Base-by-base conservation (phyloP, 1,140 invertebrate species). In the Zaprionus taronus region DNA sequence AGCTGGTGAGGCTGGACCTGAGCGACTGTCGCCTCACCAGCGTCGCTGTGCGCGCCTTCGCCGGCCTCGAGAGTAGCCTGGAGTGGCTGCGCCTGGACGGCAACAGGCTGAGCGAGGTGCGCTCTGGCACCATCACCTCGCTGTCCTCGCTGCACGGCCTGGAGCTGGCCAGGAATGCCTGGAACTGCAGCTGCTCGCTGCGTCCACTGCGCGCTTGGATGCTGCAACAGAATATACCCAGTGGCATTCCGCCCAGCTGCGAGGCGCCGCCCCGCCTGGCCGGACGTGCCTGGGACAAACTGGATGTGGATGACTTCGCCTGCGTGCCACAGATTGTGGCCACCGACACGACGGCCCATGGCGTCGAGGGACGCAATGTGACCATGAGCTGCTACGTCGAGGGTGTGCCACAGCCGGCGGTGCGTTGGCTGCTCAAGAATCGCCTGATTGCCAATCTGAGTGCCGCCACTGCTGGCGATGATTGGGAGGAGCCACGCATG, bases 181-280 rank as follows among this genome's bases (percentile, higher is more conserved):
- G 96, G 97, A 95, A 97, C 90, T 97, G 97, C 91, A 95, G 96
- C 36, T 97, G 97, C 92, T 93, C 94, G 17, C 91, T 97, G n/a
- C 93, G 96, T 72, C 95, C 96, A 0, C 87, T 97, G 34, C 91
- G 96, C 15, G 94, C 95, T 71, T 98, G 97, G 97, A 96, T 97
- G 95, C 90, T 96, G 55, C 93, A 94, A 58, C 94, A 95, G 82
- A 97, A 97, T 86, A 95, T 97, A 51, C 96, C 96, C 3, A 95
- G 95, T 49, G 95, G 94, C 5, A 93, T 95, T 22, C 95, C 96
- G 9, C 96, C 96, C 1, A 93, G 94, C 1, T 97, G 97, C 87
- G 93, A 94, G 17, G 90, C 93, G 9, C 97, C 97, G 0, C 80
- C 93, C 0, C 93, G 96, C 14, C 85, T 97, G 7, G 93, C 93